Base-by-base conservation (phyloP, 2,113 vertebrate genomes). In the Chloropsis cyanopogon region DNA sequence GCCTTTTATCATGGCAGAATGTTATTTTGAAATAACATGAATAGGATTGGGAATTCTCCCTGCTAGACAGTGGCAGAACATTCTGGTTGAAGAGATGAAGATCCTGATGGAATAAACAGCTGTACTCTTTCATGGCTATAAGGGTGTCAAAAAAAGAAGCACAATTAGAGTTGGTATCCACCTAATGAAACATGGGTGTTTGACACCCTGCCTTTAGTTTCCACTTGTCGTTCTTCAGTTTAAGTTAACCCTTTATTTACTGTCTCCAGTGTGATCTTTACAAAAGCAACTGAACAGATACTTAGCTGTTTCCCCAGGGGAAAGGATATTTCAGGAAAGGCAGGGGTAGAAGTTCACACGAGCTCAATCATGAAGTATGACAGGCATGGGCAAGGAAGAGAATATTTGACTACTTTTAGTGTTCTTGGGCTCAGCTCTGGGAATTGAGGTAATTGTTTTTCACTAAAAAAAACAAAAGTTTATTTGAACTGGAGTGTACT, bases 91-190 rank as follows among this genome's bases (percentile, higher is more conserved):
- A 89, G 84, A 69, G 88, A 78, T 63, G 31, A 59, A 85, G 66
- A 70, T 91, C 93, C 52, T 70, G 73, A 37, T 3, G 4, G 68
- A 66, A 93, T 73, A 88, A 84, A 93, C 42, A 72, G 56, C 69
- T 59, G 47, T 47, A 66, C 66, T 53, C 28, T 95, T 97, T 50
- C 4, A 1, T 76, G 82, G 49, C 83, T 91, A 41, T 92, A 95
- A 96, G 87, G 33, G 65, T 91, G 70, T 82, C 93, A 88, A 83
- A 75, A 92, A 93, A 91, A 72, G 65, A 91, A 82, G 82, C 52
- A 75, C 85, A 78, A 37, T 56, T 72, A 66, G 69, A 84, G 61
- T 22, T 49, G 82, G 39, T 90, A 57, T 77, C 63, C 89, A 69
- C 22, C 69, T 86, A 65, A 87, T 88, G 86, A 78, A 96, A 87